A percentile compares a stretch with the other conserved stretches of the same genome.
These are phyloP conservation scores for Kryptolebias marmoratus DNA, from an alignment of 2,113 vertebrate species.

Conservation along the genomic window DNA sequence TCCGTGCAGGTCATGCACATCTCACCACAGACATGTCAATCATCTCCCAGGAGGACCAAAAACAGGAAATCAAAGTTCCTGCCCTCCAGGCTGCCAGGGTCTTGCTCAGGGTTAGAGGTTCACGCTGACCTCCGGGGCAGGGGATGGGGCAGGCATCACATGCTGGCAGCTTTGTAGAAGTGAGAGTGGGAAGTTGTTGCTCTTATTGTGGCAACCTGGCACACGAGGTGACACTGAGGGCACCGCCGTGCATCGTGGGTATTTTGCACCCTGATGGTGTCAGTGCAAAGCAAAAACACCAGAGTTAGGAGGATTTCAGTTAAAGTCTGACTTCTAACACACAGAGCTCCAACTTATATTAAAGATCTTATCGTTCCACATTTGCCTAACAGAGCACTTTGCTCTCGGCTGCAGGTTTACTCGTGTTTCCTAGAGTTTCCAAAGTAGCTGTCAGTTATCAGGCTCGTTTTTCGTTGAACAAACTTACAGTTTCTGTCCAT, in stretches of 20 bases:
- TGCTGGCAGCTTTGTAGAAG: slow-evolving; percentile 81
- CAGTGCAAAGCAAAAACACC: not conserved
- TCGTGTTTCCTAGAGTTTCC: no score
- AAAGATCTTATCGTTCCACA: no score
- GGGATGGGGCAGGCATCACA: slow-evolving; percentile 61
- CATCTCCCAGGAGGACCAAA: not conserved
- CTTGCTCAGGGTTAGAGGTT: slow-evolving; percentile 54
- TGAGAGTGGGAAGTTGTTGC: slow-evolving; percentile 82
- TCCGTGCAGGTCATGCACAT: not conserved
- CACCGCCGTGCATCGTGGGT: slow-evolving; percentile 49
- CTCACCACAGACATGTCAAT: not conserved
- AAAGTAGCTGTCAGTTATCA: no score
- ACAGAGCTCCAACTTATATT: no score
- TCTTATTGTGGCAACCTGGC: slow-evolving; percentile 68
- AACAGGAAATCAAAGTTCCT: slow-evolving; percentile 70
- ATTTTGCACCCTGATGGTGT: slow-evolving; percentile 23
- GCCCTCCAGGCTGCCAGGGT: slow-evolving; percentile 38
- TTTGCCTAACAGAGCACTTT: no score
- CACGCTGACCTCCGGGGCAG: slow-evolving; percentile 65
- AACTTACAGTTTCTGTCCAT: no score
- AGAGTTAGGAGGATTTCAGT: no score
- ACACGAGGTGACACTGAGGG: slow-evolving; percentile 62
- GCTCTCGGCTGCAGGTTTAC: no score
- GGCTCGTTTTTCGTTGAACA: no score
- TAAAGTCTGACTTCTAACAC: no score